phyloP scores from a whole-genome alignment of 2,888 invertebrate genomes.

The Oscheius sp. region DNA sequence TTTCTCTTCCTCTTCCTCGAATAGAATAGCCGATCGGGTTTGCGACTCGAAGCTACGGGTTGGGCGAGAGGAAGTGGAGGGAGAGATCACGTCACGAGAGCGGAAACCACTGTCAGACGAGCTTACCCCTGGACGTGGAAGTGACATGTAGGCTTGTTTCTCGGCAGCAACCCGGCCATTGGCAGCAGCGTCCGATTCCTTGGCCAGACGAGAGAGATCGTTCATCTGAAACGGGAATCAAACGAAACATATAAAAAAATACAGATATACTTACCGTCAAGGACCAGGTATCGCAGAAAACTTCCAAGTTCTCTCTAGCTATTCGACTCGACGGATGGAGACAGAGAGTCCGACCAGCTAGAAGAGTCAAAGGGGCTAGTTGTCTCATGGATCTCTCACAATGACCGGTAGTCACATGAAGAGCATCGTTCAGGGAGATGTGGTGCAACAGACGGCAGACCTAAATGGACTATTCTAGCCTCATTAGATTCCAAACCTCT shows the following conservation, averaged over 20 bases:
- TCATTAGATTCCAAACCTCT: conserved; percentile 80
- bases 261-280: conserved; percentile 75
- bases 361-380: conserved; percentile 92
- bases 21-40: conserved; percentile 24
- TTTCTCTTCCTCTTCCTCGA: conserved; percentile 16
- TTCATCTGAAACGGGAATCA: conserved; percentile 60
- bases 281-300: conserved; percentile 77
- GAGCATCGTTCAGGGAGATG: conserved; percentile 90
- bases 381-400: conserved; percentile 93
- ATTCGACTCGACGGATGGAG: conserved; percentile 92
- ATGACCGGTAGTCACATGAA: conserved; percentile 95
- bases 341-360: conserved; percentile 90
- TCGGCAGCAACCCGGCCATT: conserved; percentile 75
- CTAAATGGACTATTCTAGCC: conserved; percentile 76
- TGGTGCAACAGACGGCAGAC: conserved; percentile 95
- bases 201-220: conserved; percentile 80
- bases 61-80: conserved; percentile 25
- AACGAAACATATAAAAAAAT: background rate
- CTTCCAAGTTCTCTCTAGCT: conserved; percentile 94
- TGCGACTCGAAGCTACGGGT: conserved; percentile 41
- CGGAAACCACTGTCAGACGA: conserved; percentile 17
- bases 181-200: conserved; percentile 72
- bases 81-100: conserved; percentile 18
- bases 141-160: conserved; percentile 89
- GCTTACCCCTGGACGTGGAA: conserved; percentile 90